Base-by-base conservation (phyloP, 2,888 invertebrate genomes). In the Philereme transversata region DNA sequence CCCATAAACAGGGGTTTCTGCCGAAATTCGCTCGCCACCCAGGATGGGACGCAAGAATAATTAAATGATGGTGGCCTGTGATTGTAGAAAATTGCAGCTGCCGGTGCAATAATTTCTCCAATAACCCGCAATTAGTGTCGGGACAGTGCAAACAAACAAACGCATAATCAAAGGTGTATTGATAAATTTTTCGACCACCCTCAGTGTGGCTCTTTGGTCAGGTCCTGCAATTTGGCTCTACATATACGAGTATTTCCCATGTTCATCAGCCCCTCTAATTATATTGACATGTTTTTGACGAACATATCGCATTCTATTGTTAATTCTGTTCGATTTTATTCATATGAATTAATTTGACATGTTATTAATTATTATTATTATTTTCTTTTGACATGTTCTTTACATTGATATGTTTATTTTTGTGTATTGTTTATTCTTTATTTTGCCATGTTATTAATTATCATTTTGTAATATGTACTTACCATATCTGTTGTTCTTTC, bases 71-170 rank as follows among this genome's bases (percentile, higher is more conserved):
- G 69, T 61, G 65, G 56, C 67, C 76, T 71, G 76, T 77, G 78
- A 82, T 83, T 84, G 77, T 75, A 65, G 81, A 72, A 87, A 88
- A 88, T 89, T 89, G 77, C 82, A 70, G 78, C 73, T 73, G 75
- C 73, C 67, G 77, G 73, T 75, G 86, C 83, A 82, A 87, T 89
- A 88, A 89, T 78, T 83, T 76, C 75, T 78, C 68, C 79, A 79
- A 82, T 81, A 83, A 74, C 84, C 84, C 60, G 64, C 75, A 70
- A 90, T 91, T 87, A 87, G 79, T 74, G 84, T 77, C 82, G 69
- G 66, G 77, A 79, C 84, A 84, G 84, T 82, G 83, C 87, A 88
- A 90, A 90, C 87, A 88, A 82, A 84, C 79, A 60, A 59, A 62
- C 43, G 77, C 66, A 71, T 74, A 81, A 83, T 84, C 79, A 81